Conservation (phyloP, 2,113 vertebrate species). For the Uria aalge region DNA sequence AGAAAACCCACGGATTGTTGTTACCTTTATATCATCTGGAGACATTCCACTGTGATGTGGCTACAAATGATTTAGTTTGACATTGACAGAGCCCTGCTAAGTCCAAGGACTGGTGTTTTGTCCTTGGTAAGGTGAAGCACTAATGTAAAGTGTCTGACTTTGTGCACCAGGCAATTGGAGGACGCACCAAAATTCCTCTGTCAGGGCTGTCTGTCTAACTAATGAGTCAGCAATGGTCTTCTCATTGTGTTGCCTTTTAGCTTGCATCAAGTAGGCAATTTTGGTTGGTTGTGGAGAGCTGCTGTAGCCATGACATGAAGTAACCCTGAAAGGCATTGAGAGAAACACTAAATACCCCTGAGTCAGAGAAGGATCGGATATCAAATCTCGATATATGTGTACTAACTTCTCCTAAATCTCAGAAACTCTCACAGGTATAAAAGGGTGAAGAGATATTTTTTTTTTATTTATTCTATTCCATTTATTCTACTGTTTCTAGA, state of each 20-base stretch:
- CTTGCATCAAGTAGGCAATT: background rate
- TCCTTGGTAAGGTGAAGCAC: background rate
- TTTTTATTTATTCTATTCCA: background rate
- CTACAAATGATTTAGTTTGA: background rate
- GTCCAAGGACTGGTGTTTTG: background rate
- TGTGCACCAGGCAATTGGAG: background rate
- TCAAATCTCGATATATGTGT: background rate
- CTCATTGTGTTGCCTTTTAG: background rate
- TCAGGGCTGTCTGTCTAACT: background rate
- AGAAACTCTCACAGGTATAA: background rate
- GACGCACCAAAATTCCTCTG: background rate
- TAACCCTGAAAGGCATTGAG: background rate
- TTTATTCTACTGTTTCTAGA: background rate
- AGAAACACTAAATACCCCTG: background rate
- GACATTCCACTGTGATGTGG: background rate
- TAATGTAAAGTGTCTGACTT: background rate
- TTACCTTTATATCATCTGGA: background rate
- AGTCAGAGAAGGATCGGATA: background rate
- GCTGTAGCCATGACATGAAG: background rate
- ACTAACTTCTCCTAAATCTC: background rate
- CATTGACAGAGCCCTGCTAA: background rate
- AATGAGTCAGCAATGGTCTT: background rate
- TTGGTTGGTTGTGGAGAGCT: background rate
- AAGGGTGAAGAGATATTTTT: background rate
- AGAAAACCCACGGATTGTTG: background rate